These are phyloP conservation scores for Botia kubotai DNA, from an alignment of 2,797 vertebrate species.

Conservation along the genomic window DNA sequence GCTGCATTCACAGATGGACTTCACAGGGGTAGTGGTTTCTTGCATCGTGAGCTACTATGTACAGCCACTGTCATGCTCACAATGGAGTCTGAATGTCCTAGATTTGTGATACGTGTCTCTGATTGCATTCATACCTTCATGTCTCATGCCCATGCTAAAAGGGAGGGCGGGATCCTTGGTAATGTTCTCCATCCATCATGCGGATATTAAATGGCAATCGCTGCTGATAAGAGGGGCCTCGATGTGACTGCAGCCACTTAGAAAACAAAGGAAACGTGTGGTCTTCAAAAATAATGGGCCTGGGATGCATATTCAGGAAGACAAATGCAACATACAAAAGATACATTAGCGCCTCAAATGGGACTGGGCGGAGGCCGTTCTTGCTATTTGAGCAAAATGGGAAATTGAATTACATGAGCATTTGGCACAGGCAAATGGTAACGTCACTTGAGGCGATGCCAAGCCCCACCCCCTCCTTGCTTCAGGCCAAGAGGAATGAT, in stretches of 20 bases:
- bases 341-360: slow-evolving; percentile 58
- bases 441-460: slow-evolving; percentile 40
- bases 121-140: slow-evolving; percentile 45
- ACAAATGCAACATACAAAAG: slow-evolving; percentile 51
- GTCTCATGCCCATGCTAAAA: slow-evolving; percentile 54
- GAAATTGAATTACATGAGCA: slow-evolving; percentile 59
- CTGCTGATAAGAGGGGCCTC: slow-evolving; percentile 54
- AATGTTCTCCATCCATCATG: slow-evolving; percentile 65
- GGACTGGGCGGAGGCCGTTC: slow-evolving; percentile 42
- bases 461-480: slow-evolving; percentile 36
- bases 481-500: slow-evolving; percentile 39
- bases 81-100: slow-evolving; percentile 23
- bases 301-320: slow-evolving; percentile 50
- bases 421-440: slow-evolving; percentile 42
- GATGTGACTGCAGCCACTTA: slow-evolving; percentile 65
- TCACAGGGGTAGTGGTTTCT: slow-evolving; percentile 41
- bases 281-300: slow-evolving; percentile 58
- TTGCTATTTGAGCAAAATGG: slow-evolving; percentile 49
- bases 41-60: slow-evolving; percentile 15
- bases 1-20: slow-evolving; percentile 48
- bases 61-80: slow-evolving; percentile 21
- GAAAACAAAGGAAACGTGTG: slow-evolving; percentile 61
- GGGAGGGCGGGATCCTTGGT: slow-evolving; percentile 53
- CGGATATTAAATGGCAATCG: slow-evolving; percentile 67
- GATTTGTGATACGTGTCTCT: slow-evolving; percentile 33